Conservation (phyloP, 2,113 vertebrate genomes). For the Toxostoma redivivum region DNA sequence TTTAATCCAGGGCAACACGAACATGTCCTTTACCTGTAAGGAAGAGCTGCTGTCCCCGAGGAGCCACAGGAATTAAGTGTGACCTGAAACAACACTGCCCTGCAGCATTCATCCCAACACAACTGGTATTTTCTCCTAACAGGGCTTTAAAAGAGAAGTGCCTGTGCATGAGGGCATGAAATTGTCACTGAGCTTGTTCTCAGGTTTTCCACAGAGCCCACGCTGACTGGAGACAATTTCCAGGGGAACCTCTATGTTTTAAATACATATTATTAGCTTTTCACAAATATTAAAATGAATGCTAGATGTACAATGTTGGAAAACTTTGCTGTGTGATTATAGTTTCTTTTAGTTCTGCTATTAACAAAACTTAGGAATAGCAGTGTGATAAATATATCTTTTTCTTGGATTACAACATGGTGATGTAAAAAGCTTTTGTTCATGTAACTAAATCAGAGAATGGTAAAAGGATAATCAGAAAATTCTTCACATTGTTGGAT, state of each 20-base stretch:
- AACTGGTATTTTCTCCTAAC: background rate
- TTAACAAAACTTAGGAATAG: too few species aligned
- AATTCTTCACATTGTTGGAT: too few species aligned
- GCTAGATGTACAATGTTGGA: too few species aligned
- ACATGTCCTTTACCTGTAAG: background rate
- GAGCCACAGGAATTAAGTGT: background rate
- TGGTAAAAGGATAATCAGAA: too few species aligned
- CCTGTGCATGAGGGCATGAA: background rate
- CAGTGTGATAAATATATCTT: too few species aligned
- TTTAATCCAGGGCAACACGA: background rate
- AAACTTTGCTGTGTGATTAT: too few species aligned
- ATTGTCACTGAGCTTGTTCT: background rate
- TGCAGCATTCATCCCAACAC: background rate
- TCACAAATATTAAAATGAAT: too few species aligned
- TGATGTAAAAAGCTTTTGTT: too few species aligned
- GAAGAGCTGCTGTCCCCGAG: background rate
- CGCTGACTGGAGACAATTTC: background rate
- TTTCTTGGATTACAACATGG: too few species aligned
- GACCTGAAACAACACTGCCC: background rate
- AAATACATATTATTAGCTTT: too few species aligned
- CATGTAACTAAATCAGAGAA: too few species aligned
- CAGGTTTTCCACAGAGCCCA: background rate
- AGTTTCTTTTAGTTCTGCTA: too few species aligned
- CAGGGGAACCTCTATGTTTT: background rate
- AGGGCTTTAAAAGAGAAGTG: background rate